A percentile compares a stretch with the other conserved stretches of the same genome.
These are phyloP conservation scores for Bombus polaris DNA, from an alignment of 1,140 invertebrate genomes.

Conservation along the genomic window DNA sequence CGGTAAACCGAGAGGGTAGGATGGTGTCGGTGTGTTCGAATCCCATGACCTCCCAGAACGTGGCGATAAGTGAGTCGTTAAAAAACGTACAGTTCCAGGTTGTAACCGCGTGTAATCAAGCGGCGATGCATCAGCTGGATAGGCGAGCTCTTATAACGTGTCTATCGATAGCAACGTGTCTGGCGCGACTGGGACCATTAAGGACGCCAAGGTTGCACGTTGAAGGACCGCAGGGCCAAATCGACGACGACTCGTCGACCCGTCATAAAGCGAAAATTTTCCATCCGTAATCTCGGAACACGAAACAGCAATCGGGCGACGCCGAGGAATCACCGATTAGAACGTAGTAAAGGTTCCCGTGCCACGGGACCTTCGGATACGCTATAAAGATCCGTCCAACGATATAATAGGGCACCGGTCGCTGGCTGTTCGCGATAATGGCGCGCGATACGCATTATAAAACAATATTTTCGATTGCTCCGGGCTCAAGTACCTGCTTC, in stretches of 20 bases:
- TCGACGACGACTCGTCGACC: constrained; percentile 38
- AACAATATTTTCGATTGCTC: constrained; percentile 27
- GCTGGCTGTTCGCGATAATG: background rate
- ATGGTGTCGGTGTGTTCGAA: constrained; percentile 13
- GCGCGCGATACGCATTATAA: constrained; percentile 25
- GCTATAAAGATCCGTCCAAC: constrained; percentile 45
- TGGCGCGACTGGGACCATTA: constrained; percentile 46
- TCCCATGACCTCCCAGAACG: constrained; percentile 62
- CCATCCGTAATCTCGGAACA: constrained; percentile 62
- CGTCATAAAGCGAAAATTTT: constrained; percentile 63
- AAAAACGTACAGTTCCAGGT: constrained; percentile 42
- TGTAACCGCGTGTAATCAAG: constrained; percentile 53
- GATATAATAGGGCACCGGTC: constrained; percentile 26
- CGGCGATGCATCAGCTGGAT: constrained; percentile 34
- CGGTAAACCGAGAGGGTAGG: background rate
- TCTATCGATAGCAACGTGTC: constrained; percentile 58
- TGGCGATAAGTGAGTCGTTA: constrained; percentile 69
- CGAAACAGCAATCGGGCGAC: constrained; percentile 61
- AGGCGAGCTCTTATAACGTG: constrained; percentile 46
- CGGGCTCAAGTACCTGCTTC: background rate
- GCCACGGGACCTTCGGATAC: constrained; percentile 10
- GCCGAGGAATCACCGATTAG: constrained; percentile 50
- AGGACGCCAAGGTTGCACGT: constrained; percentile 33
- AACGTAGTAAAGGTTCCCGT: constrained; percentile 45
- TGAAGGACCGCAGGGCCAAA: constrained; percentile 15